Evolutionary conservation across 1,140 invertebrate genomes (phyloP).

Genomic region (Nymphalis io): DNA sequence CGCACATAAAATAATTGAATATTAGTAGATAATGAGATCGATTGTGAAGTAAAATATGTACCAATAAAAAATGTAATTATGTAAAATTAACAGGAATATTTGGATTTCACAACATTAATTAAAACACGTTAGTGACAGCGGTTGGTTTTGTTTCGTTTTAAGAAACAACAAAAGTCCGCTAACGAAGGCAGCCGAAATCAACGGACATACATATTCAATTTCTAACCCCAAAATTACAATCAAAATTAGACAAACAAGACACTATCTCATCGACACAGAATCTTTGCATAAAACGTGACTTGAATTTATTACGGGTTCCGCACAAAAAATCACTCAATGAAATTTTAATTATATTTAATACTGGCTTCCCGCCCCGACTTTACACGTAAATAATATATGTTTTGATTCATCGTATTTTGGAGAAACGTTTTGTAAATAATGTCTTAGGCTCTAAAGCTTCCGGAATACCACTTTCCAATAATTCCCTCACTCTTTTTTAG

Average conservation of each 20-base stretch:
- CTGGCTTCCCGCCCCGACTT: background rate
- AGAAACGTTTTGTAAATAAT: too few species aligned
- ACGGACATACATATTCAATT: background rate
- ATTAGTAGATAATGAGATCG: too few species aligned
- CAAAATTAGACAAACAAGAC: background rate
- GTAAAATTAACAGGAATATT: too few species aligned
- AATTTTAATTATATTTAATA: background rate
- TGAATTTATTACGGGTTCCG: constrained; percentile 3
- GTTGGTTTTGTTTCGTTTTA: background rate
- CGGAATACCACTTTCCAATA: too few species aligned
- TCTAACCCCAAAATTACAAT: constrained; percentile 6
- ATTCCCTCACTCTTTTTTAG: too few species aligned
- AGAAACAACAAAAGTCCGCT: constrained; percentile 1
- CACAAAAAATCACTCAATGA: background rate
- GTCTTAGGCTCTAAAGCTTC: too few species aligned
- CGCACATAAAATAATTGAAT: too few species aligned
- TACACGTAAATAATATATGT: too few species aligned
- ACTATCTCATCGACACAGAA: background rate
- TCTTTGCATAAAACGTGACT: constrained; percentile 3
- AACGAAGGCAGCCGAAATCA: background rate
- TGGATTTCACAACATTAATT: too few species aligned
- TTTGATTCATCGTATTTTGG: too few species aligned
- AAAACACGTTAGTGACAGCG: background rate
- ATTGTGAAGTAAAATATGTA: too few species aligned
- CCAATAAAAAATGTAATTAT: too few species aligned